Conservation (phyloP, 2,888 invertebrate species). For the Caprella mutica region DNA sequence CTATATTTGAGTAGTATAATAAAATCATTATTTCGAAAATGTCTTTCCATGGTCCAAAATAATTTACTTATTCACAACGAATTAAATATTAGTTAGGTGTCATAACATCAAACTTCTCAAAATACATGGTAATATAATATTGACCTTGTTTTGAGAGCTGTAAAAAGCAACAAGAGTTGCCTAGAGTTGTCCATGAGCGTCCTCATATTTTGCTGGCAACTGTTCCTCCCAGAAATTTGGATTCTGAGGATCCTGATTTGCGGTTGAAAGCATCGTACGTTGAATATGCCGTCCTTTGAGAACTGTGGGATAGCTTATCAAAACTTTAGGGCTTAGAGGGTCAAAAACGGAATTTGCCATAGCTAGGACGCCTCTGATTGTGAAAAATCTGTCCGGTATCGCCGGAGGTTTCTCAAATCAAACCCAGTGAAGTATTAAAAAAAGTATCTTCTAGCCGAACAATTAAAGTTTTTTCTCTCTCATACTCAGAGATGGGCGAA, state of each 20-base stretch:
- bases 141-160: no score
- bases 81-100: no score
- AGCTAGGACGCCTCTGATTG: background rate
- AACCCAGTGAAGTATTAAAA: background rate
- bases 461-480: background rate
- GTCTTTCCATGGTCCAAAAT: no score
- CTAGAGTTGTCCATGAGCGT: no score
- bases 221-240: background rate
- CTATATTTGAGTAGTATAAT: no score
- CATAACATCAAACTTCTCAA: no score
- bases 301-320: background rate
- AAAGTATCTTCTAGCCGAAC: background rate
- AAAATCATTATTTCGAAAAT: no score
- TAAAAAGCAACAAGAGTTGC: no score
- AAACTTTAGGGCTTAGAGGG: no score
- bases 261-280: background rate
- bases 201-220: background rate
- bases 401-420: background rate
- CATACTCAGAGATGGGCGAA: background rate
- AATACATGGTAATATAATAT: no score
- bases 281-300: background rate
- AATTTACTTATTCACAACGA: no score
- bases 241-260: background rate
- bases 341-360: background rate
- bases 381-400: background rate